phyloP scores from a whole-genome alignment of 2,888 invertebrate genomes.

The Nebria salina region DNA sequence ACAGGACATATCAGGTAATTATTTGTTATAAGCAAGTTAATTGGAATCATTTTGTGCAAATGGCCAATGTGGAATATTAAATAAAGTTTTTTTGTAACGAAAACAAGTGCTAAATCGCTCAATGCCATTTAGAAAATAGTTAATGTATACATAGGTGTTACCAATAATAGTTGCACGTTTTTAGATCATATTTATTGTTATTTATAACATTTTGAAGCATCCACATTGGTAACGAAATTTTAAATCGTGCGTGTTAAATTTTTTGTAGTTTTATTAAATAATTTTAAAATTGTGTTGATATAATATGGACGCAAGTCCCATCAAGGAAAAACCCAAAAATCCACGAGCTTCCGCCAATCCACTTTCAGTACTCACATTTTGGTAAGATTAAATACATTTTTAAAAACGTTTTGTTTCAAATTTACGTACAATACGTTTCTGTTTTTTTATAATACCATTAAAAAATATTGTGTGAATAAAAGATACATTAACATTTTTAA shows the following conservation, averaged over 20 bases:
- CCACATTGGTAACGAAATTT: not conserved
- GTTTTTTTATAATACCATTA: not conserved
- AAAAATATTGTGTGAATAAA: too few relatives aligned
- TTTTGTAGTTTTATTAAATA: not conserved
- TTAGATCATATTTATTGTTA: not conserved
- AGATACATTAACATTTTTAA: too few relatives aligned
- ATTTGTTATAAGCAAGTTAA: not conserved
- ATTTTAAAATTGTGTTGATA: conserved; percentile 24
- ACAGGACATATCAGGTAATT: not conserved
- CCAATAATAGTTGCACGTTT: not conserved
- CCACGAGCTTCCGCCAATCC: conserved; percentile 73
- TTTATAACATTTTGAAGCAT: not conserved
- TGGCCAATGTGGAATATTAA: not conserved
- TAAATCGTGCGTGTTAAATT: not conserved
- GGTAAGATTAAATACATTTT: conserved; percentile 64
- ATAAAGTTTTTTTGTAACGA: not conserved
- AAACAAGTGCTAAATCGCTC: conserved; percentile 1
- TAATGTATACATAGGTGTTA: not conserved
- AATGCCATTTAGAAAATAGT: not conserved
- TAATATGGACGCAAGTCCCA: conserved; percentile 67
- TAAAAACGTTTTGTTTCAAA: not conserved
- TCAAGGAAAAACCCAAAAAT: conserved; percentile 68
- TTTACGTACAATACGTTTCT: not conserved
- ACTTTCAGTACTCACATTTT: conserved; percentile 72
- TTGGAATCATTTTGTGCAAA: not conserved